Base-by-base conservation (phyloP, 2,888 invertebrate species). In the Fragum sueziense region DNA sequence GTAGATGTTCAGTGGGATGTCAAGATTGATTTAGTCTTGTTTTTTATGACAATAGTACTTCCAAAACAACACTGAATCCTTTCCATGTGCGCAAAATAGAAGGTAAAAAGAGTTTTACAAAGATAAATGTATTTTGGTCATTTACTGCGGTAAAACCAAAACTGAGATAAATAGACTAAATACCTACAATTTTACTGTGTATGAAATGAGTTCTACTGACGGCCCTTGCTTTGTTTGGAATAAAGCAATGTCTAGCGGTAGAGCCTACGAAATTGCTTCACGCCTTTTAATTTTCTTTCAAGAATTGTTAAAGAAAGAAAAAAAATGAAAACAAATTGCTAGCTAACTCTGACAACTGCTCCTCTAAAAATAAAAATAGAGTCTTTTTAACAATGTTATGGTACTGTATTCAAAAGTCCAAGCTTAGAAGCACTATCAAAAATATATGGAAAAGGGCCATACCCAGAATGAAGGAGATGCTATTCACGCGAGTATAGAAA, bases 161-260 rank as follows among this genome's bases (percentile, higher is more conserved):
- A 80, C 25, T 68, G 51, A n/a, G 31, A 74, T 27, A 67, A 70
- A 37, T 51, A 76, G 29, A 34, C 69, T 9, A 80, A 76, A 20
- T n/a, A n/a, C n/a, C n/a, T 80, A 69, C 29, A 80, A 80, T 51
- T 74, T 80, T 4, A 67, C 70, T 17, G 70, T 74, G 20, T 74
- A 59, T 70, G 71, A 76, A 37, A 17, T 76, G 14, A 52, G 7
- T 2, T 31, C 73, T 4, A 65, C 29, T 29, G 51, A 74, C 22
- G 73, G 59, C 25, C 20, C 25, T 14, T 80, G 76, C 29, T 68
- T 65, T 74, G 20, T 80, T 1, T 80, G 80, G 76, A 37, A 62
- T 52, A 74, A 80, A 61, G 80, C n/a, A n/a, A n/a, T n/a, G n/a
- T n/a, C n/a, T n/a, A n/a, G n/a, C n/a, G n/a, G n/a, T n/a, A n/a